Percentiles rank a stretch among this genome's conserved stretches.
These are phyloP conservation scores for Meloidogyne hapla DNA, from an alignment of 1,140 invertebrate species.

Conservation along the genomic window DNA sequence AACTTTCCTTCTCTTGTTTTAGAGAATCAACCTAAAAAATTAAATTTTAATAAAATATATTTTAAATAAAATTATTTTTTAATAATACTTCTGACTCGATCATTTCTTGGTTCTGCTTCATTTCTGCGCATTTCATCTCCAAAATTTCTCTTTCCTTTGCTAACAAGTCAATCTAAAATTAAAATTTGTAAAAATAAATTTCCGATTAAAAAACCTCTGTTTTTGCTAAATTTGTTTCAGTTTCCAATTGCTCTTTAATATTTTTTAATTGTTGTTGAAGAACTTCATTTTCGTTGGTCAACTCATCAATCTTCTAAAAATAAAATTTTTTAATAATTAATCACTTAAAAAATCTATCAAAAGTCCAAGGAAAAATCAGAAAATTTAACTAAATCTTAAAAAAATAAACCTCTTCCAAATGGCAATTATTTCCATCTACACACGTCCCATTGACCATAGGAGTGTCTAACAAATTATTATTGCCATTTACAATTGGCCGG, in stretches of 20 bases:
- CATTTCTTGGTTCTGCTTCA: neutral
- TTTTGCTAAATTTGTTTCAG: neutral
- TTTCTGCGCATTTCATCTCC: slow-evolving; percentile 1
- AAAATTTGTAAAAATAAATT: neutral
- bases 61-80: neutral
- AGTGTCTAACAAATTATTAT: neutral
- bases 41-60: neutral
- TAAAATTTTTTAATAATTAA: neutral
- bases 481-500: neutral
- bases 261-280: neutral
- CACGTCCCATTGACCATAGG: neutral
- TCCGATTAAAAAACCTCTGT: neutral
- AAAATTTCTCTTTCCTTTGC: slow-evolving; percentile 13
- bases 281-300: neutral
- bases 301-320: neutral
- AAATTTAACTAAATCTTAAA: too few relatives aligned
- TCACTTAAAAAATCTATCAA: too few relatives aligned
- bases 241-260: neutral
- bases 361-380: too few relatives aligned
- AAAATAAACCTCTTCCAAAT: neutral
- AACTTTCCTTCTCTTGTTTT: slow-evolving; percentile 8
- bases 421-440: neutral
- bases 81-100: neutral
- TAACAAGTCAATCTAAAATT: slow-evolving; percentile 10
- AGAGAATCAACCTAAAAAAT: slow-evolving; percentile 12